Evolutionary conservation across 2,113 vertebrate genomes (phyloP), one percentile per base, ranked within the genome.

Genomic region (Illadopsis cleaveri): DNA sequence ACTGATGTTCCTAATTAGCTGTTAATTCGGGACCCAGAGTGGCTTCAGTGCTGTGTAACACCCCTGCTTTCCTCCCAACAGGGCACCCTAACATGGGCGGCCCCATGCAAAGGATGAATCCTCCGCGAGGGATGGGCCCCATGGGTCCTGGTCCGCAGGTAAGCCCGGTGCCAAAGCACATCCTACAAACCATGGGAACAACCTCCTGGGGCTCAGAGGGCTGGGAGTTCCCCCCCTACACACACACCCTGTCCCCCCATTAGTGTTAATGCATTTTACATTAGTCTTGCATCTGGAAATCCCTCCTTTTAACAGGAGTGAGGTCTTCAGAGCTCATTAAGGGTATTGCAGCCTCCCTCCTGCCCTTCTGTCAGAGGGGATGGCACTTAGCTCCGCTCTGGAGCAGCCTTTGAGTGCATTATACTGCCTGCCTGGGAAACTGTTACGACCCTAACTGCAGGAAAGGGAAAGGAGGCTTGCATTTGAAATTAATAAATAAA

Each of bases 81-180:
- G 98, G 98, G 47, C 99, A 99, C 98, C 99, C 99, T 84, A 99
- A 99, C 95, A 98, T 99, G 98, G 99, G 98, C 97, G 98, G 99
- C 84, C 99, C 99, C 65, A 99, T 99, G 99, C 99, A 99, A 97
- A 99, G 99, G 98, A 99, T 99, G 99, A 99, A 99, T 93, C 98
- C 99, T 95, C 99, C 99, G 8, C 98, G 99, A 98, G 99, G 99
- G 97, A 99, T 99, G 99, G 99, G 99, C 82, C 99, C 99, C 22
- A 99, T 99, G 99, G 99, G 99, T 47, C 99, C 99, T 0, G 99
- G 99, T 94, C 99, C 99, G 37, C 99, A 99, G 99, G 99, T 99
- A 98, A 96, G 93, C 86, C 94, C 84, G 3, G 79, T 9, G 19
- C 95, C 95, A 78, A 5, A 88, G 54, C 81, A 15, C 93, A 76